Evolutionary conservation across 2,888 invertebrate species (phyloP).

Genomic region (Laspeyria flexula): DNA sequence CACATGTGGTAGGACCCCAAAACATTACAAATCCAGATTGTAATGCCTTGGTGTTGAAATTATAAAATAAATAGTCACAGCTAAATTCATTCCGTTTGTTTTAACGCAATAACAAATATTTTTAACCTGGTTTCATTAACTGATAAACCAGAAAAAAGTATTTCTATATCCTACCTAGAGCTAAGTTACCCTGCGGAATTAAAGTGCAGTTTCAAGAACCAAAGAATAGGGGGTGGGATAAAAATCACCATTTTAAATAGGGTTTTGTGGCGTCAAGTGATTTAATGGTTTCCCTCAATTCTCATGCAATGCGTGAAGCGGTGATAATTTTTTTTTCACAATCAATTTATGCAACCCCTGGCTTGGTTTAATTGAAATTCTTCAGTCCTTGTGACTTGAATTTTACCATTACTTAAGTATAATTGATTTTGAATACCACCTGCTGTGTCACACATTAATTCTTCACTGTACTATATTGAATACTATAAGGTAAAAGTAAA

Average conservation of each 20-base stretch:
- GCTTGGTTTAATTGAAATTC: slow-evolving; percentile 76
- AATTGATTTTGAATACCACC: slow-evolving; percentile 28
- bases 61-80: too few relatives aligned
- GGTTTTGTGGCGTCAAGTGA: slow-evolving; percentile 77
- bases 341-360: slow-evolving; percentile 68
- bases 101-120: too few relatives aligned
- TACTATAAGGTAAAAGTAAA: too few relatives aligned
- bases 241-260: slow-evolving; percentile 82
- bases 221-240: slow-evolving; percentile 60
- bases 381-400: slow-evolving; percentile 69
- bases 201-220: slow-evolving; percentile 35
- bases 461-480: too few relatives aligned
- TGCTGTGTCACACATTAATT: background rate
- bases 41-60: too few relatives aligned
- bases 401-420: slow-evolving; percentile 45
- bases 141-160: background rate
- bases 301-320: slow-evolving; percentile 74
- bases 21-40: too few relatives aligned
- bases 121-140: too few relatives aligned
- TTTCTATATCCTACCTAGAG: background rate
- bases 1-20: too few relatives aligned
- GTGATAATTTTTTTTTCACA: slow-evolving; percentile 76
- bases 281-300: slow-evolving; percentile 78
- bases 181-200: slow-evolving; percentile 16
- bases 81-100: too few relatives aligned